Conservation (phyloP, 2,888 invertebrate genomes). For the Trichogramma evanescens region DNA sequence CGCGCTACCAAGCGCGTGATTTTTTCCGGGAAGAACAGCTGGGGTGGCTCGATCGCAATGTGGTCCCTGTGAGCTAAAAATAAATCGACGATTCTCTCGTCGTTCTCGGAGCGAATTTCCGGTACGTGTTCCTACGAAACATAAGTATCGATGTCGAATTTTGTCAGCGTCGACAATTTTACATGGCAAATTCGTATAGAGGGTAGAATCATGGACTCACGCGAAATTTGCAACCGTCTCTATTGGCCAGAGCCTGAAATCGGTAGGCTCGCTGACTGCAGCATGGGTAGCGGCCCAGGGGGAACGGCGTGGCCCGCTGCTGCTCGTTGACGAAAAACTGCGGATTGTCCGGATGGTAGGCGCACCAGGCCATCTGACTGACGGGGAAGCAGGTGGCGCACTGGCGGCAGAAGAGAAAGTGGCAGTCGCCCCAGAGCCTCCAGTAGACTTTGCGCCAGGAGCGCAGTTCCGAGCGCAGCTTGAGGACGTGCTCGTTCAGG, state of each 20-base stretch:
- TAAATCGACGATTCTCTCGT: constrained; percentile 60
- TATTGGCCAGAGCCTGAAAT: constrained; percentile 65
- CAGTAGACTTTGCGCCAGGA: constrained; percentile 91
- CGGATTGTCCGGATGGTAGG: constrained; percentile 70
- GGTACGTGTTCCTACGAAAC: constrained; percentile 61
- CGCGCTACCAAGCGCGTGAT: constrained; percentile 60
- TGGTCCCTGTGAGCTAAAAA: constrained; percentile 55
- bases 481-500: constrained; percentile 70
- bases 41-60: constrained; percentile 60
- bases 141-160: constrained; percentile 1
- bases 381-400: constrained; percentile 74
- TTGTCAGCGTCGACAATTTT: neutral
- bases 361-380: constrained; percentile 74
- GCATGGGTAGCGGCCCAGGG: constrained; percentile 74
- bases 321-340: constrained; percentile 70
- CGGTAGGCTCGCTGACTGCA: constrained; percentile 80
- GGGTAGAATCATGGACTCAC: constrained; percentile 24
- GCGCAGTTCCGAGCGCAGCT: constrained; percentile 69
- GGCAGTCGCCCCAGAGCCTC: constrained; percentile 87
- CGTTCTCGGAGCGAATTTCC: constrained; percentile 58
- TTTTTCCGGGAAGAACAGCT: constrained; percentile 62
- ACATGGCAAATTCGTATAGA: neutral
- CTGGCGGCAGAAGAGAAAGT: constrained; percentile 73
- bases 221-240: constrained; percentile 50
- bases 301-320: constrained; percentile 58